Evolutionary conservation across 2,888 invertebrate genomes (phyloP), one percentile per base, ranked within the genome.

Genomic region (Ennomos erosarius): DNA sequence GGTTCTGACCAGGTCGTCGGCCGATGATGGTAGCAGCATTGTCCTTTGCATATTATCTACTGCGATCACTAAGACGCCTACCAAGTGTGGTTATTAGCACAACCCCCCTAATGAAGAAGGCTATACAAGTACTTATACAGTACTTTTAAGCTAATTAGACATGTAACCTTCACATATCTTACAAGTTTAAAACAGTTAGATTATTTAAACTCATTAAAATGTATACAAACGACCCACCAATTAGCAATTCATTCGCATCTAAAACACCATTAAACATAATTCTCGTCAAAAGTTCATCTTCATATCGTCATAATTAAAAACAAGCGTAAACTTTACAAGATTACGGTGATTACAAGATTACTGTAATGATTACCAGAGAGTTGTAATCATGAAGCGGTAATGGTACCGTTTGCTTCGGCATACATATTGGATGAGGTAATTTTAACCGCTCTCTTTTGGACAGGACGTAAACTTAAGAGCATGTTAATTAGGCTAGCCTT

Each of bases 341-440:
- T 42, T 50, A 50, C 43, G 1, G 10, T 36, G 33, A 54, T 59
- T 49, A 49, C 54, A 12, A 42, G 51, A 49, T 49, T 49, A 48
- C 13, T 8, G n/a, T 48, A 37, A 57, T 50, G 49, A 8, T 47
- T 42, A 26, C 10, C 52, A 11, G 1, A 48, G 57, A 52, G 12
- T 2, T 39, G 34, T 49, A 12, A 38, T 48, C 26, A 12, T 26
- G 26, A 37, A 38, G 26, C 10, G n/a, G 16, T 12, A 36, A 36
- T 36, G 13, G 2, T 36, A 43, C 33, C 44, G 50, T 45, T 35
- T 35, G 34, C 11, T 56, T 44, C 39, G 51, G 47, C 57, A 57
- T 42, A 57, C 57, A 57, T 56, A 16, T 51, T 47, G 47, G 56
- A 43, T 57, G 56, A 12, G 46, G 57, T 43, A 57, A 57, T 37